Evolutionary conservation across 2,888 invertebrate species (phyloP).

Genomic region (Metellina segmentata): DNA sequence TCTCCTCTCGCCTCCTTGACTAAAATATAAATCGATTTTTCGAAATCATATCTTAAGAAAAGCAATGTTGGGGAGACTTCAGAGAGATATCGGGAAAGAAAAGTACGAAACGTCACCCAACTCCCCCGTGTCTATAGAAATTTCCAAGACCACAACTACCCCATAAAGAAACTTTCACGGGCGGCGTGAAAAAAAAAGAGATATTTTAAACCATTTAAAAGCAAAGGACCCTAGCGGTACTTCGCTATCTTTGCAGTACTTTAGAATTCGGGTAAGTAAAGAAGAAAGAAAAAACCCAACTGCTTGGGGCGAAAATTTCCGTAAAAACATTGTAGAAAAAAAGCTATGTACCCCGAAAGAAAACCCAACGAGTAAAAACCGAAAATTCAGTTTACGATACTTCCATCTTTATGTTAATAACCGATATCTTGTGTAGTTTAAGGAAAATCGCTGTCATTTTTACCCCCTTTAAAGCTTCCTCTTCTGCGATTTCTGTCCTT

Average conservation of each 20-base stretch:
- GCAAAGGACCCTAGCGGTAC: slow-evolving; percentile 35
- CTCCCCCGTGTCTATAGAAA: slow-evolving; percentile 39
- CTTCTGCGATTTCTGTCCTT: slow-evolving; percentile 53
- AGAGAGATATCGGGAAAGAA: slow-evolving; percentile 46
- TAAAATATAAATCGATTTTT: slow-evolving; percentile 25
- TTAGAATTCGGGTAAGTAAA: slow-evolving; percentile 50
- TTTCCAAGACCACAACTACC: slow-evolving; percentile 55
- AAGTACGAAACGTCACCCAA: slow-evolving; percentile 27
- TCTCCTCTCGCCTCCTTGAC: neutral
- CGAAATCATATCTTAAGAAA: slow-evolving; percentile 43
- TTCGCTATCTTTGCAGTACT: slow-evolving; percentile 57
- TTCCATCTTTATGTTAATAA: slow-evolving; percentile 72
- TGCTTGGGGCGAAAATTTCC: slow-evolving; percentile 58
- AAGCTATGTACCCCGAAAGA: slow-evolving; percentile 4
- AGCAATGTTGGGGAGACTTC: slow-evolving; percentile 12
- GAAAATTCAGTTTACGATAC: slow-evolving; percentile 53
- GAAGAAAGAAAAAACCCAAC: slow-evolving; percentile 35
- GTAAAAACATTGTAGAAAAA: slow-evolving; percentile 59
- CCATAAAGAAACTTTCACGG: slow-evolving; percentile 63
- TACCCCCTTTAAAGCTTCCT: slow-evolving; percentile 56
- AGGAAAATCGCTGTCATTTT: slow-evolving; percentile 70
- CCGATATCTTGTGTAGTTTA: slow-evolving; percentile 69
- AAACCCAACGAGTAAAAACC: slow-evolving; percentile 35
- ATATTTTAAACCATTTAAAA: slow-evolving; percentile 70
- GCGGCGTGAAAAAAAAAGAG: slow-evolving; percentile 50